These are phyloP conservation scores for Cyrtodaria siliqua DNA, from an alignment of 2,888 invertebrate species.

Conservation along the genomic window DNA sequence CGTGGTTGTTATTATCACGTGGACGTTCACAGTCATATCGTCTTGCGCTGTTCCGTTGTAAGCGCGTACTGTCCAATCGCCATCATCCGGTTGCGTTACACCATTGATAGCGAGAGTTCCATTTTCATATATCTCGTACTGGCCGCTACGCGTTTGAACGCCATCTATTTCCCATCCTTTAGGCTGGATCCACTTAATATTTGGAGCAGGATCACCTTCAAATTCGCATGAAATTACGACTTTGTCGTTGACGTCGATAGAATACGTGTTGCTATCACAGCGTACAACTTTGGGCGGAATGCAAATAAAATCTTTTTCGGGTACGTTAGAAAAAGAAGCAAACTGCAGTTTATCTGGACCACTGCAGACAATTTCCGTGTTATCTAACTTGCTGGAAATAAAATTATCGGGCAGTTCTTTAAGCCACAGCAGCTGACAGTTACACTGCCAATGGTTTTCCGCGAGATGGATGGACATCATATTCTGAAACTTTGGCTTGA, in stretches of 20 bases:
- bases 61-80: slow-evolving; percentile 57
- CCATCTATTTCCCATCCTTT: slow-evolving; percentile 51
- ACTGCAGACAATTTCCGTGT: slow-evolving; percentile 60
- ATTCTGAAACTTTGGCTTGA: slow-evolving; percentile 48
- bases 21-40: slow-evolving; percentile 28
- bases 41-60: slow-evolving; percentile 55
- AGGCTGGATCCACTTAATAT: slow-evolving; percentile 62
- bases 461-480: slow-evolving; percentile 58
- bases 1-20: slow-evolving; percentile 52
- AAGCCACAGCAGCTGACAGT: slow-evolving; percentile 70
- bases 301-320: slow-evolving; percentile 59
- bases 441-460: slow-evolving; percentile 71
- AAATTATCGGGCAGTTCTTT: slow-evolving; percentile 51
- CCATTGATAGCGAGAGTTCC: slow-evolving; percentile 61
- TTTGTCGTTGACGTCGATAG: slow-evolving; percentile 43
- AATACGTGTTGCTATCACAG: slow-evolving; percentile 51
- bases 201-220: slow-evolving; percentile 68
- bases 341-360: slow-evolving; percentile 60
- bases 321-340: slow-evolving; percentile 54
- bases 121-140: slow-evolving; percentile 46
- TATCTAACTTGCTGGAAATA: slow-evolving; percentile 35
- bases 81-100: slow-evolving; percentile 44
- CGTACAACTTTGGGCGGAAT: slow-evolving; percentile 61
- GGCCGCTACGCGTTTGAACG: slow-evolving; percentile 26
- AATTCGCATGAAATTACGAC: slow-evolving; percentile 57